Percentiles rank a stretch among this genome's conserved stretches.
phyloP scores from a whole-genome alignment of 2,113 vertebrate species.

The Myotis lucifugus region DNA sequence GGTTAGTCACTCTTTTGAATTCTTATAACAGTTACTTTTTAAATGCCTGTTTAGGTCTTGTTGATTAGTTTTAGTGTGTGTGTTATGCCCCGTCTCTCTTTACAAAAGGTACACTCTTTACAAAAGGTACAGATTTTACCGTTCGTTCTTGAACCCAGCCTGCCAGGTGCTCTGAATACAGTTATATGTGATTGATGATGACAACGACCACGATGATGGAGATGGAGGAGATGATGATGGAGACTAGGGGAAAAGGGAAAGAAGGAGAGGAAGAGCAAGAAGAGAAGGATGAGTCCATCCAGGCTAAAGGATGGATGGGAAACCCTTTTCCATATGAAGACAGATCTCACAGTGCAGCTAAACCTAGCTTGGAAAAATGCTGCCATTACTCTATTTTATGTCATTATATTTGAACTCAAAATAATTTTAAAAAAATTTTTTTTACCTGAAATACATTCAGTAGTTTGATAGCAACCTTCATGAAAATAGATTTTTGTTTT shows the following conservation, averaged over 20 bases:
- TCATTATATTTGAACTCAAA: background rate
- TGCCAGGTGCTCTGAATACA: background rate
- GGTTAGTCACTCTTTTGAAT: background rate
- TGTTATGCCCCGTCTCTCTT: background rate
- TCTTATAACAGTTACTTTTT: background rate
- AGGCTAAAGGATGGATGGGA: background rate
- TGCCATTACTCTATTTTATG: background rate
- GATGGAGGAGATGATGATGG: background rate
- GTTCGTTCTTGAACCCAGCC: background rate
- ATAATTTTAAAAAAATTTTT: background rate
- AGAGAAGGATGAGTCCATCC: background rate
- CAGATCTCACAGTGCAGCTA: background rate
- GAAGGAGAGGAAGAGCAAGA: background rate
- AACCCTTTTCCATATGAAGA: background rate
- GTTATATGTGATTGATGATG: background rate
- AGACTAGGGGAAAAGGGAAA: background rate
- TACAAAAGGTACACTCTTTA: background rate
- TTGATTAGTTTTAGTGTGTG: background rate
- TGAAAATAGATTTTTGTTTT: constrained; percentile 7
- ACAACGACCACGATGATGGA: background rate
- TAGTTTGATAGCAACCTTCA: constrained; percentile 26
- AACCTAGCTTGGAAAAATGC: background rate
- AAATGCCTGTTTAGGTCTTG: background rate
- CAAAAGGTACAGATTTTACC: background rate
- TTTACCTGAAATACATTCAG: background rate